Conservation (phyloP, 2,888 invertebrate species). For the Tetheella fluctuosa region DNA sequence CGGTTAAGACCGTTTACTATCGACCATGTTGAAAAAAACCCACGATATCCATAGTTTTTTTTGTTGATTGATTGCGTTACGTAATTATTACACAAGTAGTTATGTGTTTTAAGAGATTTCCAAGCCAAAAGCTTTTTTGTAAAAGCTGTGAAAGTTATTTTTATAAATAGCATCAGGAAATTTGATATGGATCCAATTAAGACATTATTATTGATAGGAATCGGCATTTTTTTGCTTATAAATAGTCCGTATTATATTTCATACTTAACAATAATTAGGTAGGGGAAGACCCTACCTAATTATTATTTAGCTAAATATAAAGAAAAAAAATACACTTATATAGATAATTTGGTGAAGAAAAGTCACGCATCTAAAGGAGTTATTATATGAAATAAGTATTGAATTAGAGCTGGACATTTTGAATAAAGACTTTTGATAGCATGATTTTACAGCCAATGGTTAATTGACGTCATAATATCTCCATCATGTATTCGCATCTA, state of each 20-base stretch:
- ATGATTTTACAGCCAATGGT: conserved; percentile 16
- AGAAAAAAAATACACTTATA: neutral
- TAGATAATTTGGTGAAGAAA: neutral
- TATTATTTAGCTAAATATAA: no score
- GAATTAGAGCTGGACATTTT: neutral
- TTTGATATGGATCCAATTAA: no score
- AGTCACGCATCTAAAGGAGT: neutral
- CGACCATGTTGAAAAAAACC: neutral
- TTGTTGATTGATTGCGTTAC: neutral
- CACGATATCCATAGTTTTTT: neutral
- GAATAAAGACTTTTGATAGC: conserved; percentile 3
- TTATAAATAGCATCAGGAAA: no score
- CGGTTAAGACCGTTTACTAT: conserved; percentile 4
- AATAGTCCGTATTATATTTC: no score
- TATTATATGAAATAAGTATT: neutral
- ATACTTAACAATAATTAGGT: no score
- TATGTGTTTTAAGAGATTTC: neutral
- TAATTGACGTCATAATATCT: conserved; percentile 16
- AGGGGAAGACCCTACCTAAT: no score
- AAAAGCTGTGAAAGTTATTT: no score
- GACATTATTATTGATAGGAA: no score
- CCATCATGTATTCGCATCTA: conserved; percentile 18
- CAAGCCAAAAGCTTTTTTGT: no score
- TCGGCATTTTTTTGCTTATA: no score
- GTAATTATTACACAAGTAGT: no score